Conservation (phyloP, 2,888 invertebrate species). For the Toxonevra muliebris region DNA sequence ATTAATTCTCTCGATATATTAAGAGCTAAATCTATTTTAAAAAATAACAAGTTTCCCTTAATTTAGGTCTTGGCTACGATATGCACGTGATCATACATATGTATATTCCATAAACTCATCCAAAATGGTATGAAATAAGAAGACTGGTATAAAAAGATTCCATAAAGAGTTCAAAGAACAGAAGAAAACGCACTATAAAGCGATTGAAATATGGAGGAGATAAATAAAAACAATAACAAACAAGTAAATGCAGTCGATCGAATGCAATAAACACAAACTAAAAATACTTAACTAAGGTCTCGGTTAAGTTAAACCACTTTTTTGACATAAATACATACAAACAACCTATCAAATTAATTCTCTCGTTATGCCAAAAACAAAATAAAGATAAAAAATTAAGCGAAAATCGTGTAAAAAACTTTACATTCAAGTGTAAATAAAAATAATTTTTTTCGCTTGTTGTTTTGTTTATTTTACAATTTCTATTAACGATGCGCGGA, state of each 20-base stretch:
- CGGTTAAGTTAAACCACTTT: constrained; percentile 34
- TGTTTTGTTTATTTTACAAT: neutral
- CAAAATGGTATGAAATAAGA: no score
- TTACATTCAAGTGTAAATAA: neutral
- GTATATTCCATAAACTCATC: no score
- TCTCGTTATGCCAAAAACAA: neutral
- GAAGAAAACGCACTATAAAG: neutral
- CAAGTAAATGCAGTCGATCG: no score
- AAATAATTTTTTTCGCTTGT: neutral
- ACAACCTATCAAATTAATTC: no score
- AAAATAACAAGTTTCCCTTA: no score
- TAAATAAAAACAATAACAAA: neutral
- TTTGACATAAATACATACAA: constrained; percentile 2
- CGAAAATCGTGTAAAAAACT: neutral
- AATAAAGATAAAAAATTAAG: neutral
- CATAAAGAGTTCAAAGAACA: no score
- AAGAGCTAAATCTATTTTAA: neutral
- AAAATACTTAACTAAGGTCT: constrained; percentile 21
- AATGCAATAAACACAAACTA: neutral
- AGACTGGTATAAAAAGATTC: no score
- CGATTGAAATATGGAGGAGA: neutral
- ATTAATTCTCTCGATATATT: no score
- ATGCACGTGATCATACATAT: no score
- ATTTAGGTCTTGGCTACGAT: no score
- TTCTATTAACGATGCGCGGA: neutral